Conservation (phyloP, 2,797 vertebrate species). For the Microctenopoma steveboyesi region DNA sequence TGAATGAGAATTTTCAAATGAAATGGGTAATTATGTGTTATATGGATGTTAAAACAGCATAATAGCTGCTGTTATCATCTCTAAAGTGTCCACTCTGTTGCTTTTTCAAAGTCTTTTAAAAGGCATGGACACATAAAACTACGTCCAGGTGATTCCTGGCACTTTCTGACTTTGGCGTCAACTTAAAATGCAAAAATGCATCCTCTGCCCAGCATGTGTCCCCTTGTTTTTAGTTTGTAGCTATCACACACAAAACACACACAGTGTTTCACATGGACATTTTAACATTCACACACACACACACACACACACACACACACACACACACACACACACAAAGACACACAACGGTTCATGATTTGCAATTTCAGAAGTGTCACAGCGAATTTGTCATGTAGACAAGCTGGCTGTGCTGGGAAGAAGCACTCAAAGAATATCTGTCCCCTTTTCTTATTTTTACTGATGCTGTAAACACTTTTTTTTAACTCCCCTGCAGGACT, state of each 20-base stretch:
- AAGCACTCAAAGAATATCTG: slow-evolving; percentile 12
- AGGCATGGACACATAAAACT: slow-evolving; percentile 33
- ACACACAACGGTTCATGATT: slow-evolving; percentile 19
- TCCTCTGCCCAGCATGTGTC: slow-evolving; percentile 50
- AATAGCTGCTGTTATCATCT: slow-evolving; percentile 13
- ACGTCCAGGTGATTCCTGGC: slow-evolving; percentile 27
- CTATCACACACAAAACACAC: slow-evolving; percentile 5
- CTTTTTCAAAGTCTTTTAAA: slow-evolving; percentile 48
- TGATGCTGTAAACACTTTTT: slow-evolving; percentile 33
- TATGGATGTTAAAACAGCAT: not conserved
- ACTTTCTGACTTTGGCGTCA: slow-evolving; percentile 57
- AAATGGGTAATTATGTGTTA: not conserved
- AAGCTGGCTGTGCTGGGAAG: slow-evolving; percentile 37
- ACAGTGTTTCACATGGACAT: not conserved
- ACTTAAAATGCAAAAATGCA: slow-evolving; percentile 62
- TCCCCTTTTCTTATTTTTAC: not conserved
- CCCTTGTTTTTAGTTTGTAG: slow-evolving; percentile 36
- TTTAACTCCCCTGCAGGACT: slow-evolving; percentile 20
- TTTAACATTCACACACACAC: not conserved
- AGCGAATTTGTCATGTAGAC: slow-evolving; percentile 42
- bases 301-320: no score
- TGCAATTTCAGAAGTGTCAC: slow-evolving; percentile 42
- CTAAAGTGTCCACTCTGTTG: slow-evolving; percentile 18
- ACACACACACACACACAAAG: no score
- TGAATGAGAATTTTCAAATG: not conserved